Conservation (phyloP, 2,797 vertebrate genomes). For the Euphonia xanthogaster region DNA sequence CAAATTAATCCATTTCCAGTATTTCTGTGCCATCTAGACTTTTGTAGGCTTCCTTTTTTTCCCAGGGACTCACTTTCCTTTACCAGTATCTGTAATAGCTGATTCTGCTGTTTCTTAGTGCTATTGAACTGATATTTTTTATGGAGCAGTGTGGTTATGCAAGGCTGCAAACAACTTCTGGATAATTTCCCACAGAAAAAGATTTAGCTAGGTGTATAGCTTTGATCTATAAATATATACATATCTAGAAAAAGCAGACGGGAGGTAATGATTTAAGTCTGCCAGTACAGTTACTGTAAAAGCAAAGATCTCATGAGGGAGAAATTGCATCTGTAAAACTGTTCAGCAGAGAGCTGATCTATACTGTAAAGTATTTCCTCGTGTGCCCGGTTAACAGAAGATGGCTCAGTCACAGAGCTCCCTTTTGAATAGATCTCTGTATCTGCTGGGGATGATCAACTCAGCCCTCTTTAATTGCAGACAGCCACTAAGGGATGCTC, state of each 20-base stretch:
- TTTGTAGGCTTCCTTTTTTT: neutral
- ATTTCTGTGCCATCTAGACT: neutral
- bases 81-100: neutral
- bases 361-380: neutral
- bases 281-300: neutral
- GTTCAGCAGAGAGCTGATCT: neutral
- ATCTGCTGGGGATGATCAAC: neutral
- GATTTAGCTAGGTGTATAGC: neutral
- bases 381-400: neutral
- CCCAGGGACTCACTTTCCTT: neutral
- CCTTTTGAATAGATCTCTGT: neutral
- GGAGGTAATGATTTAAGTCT: neutral
- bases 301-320: neutral
- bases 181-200: neutral
- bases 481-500: neutral
- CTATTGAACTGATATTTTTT: neutral
- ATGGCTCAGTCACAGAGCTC: neutral
- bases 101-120: neutral
- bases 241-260: neutral
- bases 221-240: neutral
- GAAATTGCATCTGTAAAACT: neutral
- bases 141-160: neutral
- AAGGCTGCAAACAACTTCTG: neutral
- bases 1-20: neutral
- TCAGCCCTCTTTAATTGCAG: neutral